Conservation (phyloP, 2,797 vertebrate species). For the Chloroceryle inda region DNA sequence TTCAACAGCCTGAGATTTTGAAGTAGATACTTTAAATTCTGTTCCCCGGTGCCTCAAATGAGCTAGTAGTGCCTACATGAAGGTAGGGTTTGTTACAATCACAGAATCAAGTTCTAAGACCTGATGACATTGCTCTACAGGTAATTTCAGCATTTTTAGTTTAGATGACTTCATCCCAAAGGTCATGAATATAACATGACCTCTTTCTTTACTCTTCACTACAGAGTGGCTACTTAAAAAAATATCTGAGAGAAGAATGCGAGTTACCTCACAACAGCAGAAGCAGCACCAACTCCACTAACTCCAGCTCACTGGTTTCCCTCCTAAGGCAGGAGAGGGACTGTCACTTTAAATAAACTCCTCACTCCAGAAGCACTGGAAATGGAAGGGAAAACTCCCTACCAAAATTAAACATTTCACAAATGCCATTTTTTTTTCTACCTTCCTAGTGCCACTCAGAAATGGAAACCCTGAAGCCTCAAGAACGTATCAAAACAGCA, state of each 20-base stretch:
- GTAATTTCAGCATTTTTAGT: slow-evolving; percentile 11
- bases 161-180: slow-evolving; percentile 32
- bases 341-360: background rate
- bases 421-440: background rate
- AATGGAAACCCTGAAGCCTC: background rate
- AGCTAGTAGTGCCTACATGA: background rate
- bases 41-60: background rate
- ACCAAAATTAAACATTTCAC: background rate
- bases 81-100: slow-evolving; percentile 22
- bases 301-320: background rate
- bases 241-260: background rate
- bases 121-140: background rate
- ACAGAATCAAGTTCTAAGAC: slow-evolving; percentile 39
- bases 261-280: background rate
- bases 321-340: background rate
- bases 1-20: background rate
- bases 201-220: background rate
- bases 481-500: background rate
- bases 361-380: background rate
- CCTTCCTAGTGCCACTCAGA: fast-evolving
- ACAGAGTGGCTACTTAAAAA: background rate
- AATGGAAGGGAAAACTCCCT: background rate
- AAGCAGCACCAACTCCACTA: background rate
- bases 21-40: slow-evolving; percentile 42
- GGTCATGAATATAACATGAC: background rate